Evolutionary conservation across 2,113 vertebrate species (phyloP).

Genomic region (Oncorhynchus keta): DNA sequence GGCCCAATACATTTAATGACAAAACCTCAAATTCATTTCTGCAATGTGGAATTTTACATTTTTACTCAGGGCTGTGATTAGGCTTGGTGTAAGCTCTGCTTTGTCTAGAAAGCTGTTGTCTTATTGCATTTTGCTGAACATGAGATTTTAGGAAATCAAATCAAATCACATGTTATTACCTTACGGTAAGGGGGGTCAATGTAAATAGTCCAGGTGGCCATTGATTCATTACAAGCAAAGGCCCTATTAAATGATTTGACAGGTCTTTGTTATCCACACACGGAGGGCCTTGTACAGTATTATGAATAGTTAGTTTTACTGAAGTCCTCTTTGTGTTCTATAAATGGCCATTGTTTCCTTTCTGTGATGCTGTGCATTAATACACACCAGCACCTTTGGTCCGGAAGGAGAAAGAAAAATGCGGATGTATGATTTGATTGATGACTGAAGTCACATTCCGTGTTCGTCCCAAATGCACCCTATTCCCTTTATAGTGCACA

Average conservation of each 20-base stretch:
- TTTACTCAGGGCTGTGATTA: neutral
- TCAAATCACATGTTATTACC: too few species aligned
- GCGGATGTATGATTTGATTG: constrained; percentile 47
- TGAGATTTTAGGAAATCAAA: neutral
- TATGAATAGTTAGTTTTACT: constrained; percentile 65
- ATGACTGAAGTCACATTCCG: constrained; percentile 42
- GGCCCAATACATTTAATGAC: neutral
- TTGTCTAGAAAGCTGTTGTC: neutral
- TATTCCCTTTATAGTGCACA: too few species aligned
- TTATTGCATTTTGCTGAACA: neutral
- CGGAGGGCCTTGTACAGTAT: constrained; percentile 65
- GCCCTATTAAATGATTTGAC: constrained; percentile 25
- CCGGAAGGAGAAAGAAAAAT: constrained; percentile 29
- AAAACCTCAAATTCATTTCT: neutral
- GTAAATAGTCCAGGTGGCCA: too few species aligned
- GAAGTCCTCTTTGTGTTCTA: constrained; percentile 60
- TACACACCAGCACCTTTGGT: constrained; percentile 34
- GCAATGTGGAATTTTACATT: neutral
- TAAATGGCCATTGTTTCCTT: constrained; percentile 64
- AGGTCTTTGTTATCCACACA: constrained; percentile 52
- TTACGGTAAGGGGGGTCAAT: too few species aligned
- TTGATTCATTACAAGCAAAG: neutral
- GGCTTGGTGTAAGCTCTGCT: neutral
- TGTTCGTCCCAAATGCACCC: too few species aligned
- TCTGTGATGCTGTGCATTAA: constrained; percentile 39